Conservation (phyloP, 2,797 vertebrate genomes). For the Micromesistius poutassou region DNA sequence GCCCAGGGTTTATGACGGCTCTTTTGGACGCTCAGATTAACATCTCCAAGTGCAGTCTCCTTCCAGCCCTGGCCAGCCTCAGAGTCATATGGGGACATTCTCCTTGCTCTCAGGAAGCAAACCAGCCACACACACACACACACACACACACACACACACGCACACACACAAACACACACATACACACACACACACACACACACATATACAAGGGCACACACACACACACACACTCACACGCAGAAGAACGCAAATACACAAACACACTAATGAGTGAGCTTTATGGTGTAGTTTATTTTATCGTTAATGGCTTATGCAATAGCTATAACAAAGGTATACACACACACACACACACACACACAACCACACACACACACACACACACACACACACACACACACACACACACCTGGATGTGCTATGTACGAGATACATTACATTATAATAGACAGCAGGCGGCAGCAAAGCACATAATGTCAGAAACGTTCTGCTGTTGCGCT, state of each 20-base stretch:
- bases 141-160: conserved; percentile 21
- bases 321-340: conserved; percentile 22
- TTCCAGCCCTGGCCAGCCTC: conserved; percentile 56
- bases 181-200: conserved; percentile 18
- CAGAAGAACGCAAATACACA: conserved; percentile 17
- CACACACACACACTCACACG: conserved; percentile 35
- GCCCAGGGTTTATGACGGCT: conserved; percentile 61
- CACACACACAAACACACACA: conserved; percentile 6
- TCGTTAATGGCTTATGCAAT: conserved; percentile 34
- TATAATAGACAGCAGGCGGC: neutral
- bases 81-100: conserved; percentile 61
- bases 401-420: neutral
- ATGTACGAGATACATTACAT: neutral
- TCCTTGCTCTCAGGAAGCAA: conserved; percentile 55
- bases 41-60: conserved; percentile 58
- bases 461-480: neutral
- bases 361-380: neutral
- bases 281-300: conserved; percentile 49
- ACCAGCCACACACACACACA: conserved; percentile 20
- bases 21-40: conserved; percentile 67
- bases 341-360: neutral
- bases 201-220: conserved; percentile 8
- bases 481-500: neutral
- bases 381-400: neutral
- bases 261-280: conserved; percentile 42